Base-by-base conservation (phyloP, 2,888 invertebrate genomes). In the Tachina fera region DNA sequence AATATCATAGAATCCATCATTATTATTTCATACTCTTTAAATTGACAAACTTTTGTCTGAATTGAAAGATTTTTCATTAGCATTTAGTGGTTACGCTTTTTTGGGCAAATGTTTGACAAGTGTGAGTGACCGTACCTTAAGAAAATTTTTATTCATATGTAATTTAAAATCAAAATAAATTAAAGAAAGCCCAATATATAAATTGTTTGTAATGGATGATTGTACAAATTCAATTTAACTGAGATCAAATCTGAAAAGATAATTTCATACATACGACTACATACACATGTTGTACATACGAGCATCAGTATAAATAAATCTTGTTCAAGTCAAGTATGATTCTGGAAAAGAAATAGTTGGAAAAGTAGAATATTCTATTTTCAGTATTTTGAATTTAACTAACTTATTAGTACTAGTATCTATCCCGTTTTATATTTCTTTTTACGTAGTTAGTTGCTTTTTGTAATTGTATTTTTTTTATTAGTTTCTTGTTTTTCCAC, bases 121-220 rank as follows among this genome's bases (percentile, higher is more conserved):
- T n/a, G n/a, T n/a, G n/a, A n/a, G n/a, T n/a, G n/a, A n/a, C n/a
- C n/a, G n/a, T n/a, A n/a, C n/a, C n/a, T n/a, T n/a, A 56, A 68
- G 31, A 72, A 76, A 72, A 45, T 51, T 43, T 14, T 51, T 81
- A 53, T 65, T 82, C 86, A 74, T 65, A 67, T 78, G 86, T 79
- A 82, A 86, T 86, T 86, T 86, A 79, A 83, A 86, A 86, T 82
- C 83, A 76, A 83, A 61, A 83, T 84, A 84, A 81, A 87, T 87
- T 87, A 84, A 83, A 80, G 83, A 84, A 83, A 80, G 83, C 56
- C 74, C 53, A 72, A 61, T 70, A 60, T 22, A 31, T 56, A 81
- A 77, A 75, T 71, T 75, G 70, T 49, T 74, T 67, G 83, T 83
- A 72, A 72, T 83, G 78, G 79, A 68, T 75, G 74, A 71, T 65